phyloP scores from a whole-genome alignment of 2,113 vertebrate genomes.

The Thamnaconus septentrionalis region DNA sequence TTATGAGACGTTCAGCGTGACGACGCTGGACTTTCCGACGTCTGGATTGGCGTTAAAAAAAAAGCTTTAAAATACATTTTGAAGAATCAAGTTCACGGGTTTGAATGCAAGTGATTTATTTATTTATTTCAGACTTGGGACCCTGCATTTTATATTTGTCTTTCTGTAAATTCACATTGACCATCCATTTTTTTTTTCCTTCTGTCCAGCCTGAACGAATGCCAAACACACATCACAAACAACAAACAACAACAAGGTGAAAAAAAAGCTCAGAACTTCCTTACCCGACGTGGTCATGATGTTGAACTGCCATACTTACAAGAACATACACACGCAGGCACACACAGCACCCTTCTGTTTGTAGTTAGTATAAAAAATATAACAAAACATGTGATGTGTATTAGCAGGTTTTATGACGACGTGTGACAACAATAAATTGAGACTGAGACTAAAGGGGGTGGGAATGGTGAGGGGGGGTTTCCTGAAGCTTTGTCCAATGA shows the following conservation, averaged over 20 bases:
- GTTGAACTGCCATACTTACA: not conserved
- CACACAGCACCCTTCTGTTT: constrained; percentile 7
- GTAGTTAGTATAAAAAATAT: not conserved
- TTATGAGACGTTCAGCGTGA: too few relatives aligned
- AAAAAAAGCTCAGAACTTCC: not conserved
- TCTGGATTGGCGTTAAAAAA: too few relatives aligned
- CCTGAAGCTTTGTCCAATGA: constrained; percentile 61
- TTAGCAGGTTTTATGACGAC: constrained; percentile 38
- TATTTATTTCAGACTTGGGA: too few relatives aligned
- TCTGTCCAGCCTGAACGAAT: too few relatives aligned
- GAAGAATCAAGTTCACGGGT: too few relatives aligned
- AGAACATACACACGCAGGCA: not conserved
- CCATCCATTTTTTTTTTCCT: too few relatives aligned
- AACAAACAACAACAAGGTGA: not conserved
- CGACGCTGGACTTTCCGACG: too few relatives aligned
- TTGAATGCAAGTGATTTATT: too few relatives aligned
- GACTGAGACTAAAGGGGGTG: constrained; percentile 29
- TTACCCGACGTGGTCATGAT: too few relatives aligned
- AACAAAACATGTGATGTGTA: constrained; percentile 42
- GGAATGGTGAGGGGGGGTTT: constrained; percentile 15
- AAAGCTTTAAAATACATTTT: too few relatives aligned
- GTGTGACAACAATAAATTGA: constrained; percentile 46
- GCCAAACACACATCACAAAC: not conserved
- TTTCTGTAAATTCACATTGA: too few relatives aligned
- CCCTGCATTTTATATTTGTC: too few relatives aligned